Evolutionary conservation across 2,888 invertebrate species (phyloP).

Genomic region (Eristalis arbustorum): DNA sequence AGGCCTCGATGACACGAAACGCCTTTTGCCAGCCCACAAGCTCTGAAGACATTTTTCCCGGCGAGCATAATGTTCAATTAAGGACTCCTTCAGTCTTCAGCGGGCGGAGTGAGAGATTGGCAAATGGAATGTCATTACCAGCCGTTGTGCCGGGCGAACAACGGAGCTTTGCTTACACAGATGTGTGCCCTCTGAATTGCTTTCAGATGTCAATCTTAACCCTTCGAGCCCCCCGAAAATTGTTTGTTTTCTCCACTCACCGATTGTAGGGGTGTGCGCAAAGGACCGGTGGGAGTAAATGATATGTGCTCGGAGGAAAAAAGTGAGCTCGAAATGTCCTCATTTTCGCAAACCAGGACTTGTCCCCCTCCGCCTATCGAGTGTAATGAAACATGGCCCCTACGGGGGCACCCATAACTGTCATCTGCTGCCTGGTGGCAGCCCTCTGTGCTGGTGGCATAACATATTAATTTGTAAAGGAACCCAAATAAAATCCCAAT

Average conservation of each 20-base stretch:
- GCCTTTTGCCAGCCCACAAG: not conserved
- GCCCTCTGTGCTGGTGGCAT: slow-evolving; percentile 15
- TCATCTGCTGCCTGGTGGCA: slow-evolving; percentile 19
- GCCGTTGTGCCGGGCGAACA: not conserved
- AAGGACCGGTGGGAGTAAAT: slow-evolving; percentile 4
- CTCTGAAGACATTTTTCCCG: slow-evolving; percentile 6
- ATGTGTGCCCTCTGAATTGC: slow-evolving; percentile 15
- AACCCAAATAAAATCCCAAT: slow-evolving; percentile 4
- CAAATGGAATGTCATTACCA: slow-evolving; percentile 49
- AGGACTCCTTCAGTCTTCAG: slow-evolving; percentile 9
- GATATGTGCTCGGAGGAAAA: slow-evolving; percentile 12
- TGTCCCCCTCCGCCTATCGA: slow-evolving; percentile 1
- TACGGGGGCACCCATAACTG: slow-evolving; percentile 34
- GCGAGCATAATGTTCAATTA: slow-evolving; percentile 42
- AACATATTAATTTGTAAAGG: slow-evolving; percentile 45
- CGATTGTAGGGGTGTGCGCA: not conserved
- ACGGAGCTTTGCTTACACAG: slow-evolving; percentile 1
- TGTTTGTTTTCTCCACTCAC: not conserved
- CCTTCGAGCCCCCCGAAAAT: slow-evolving; percentile 13
- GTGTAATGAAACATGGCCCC: slow-evolving; percentile 36
- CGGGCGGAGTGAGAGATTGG: slow-evolving; percentile 31
- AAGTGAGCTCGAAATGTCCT: no score
- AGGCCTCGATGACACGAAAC: not conserved
- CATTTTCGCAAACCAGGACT: not conserved
- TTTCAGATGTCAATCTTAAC: slow-evolving; percentile 37